Percentiles rank a stretch among this genome's conserved stretches.
phyloP scores from a whole-genome alignment of 2,888 invertebrate genomes.

The Drosophila putrida region DNA sequence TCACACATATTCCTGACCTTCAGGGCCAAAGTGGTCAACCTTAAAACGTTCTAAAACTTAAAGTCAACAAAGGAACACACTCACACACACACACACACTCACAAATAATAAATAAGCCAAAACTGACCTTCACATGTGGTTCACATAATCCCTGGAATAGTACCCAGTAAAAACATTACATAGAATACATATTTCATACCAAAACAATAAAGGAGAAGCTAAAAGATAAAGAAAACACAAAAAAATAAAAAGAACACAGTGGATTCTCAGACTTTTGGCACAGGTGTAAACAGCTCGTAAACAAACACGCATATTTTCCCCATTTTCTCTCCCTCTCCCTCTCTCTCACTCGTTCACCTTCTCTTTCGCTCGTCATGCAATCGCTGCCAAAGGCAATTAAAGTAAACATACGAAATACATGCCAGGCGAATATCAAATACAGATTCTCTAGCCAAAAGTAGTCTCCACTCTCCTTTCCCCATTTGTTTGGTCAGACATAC shows the following conservation, averaged over 20 bases:
- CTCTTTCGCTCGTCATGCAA: not conserved
- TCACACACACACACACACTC: not conserved
- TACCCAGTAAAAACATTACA: constrained; percentile 23
- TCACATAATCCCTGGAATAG: constrained; percentile 41
- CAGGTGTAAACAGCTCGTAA: constrained; percentile 72
- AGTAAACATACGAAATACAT: constrained; percentile 61
- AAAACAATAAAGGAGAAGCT: constrained; percentile 6
- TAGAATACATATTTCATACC: constrained; percentile 18
- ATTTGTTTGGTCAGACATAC: constrained; percentile 20
- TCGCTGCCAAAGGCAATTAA: constrained; percentile 64
- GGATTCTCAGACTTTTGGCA: constrained; percentile 51
- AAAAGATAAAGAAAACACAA: constrained; percentile 13
- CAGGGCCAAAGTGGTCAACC: constrained; percentile 17
- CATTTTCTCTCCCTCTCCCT: not conserved
- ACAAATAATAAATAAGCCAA: constrained; percentile 19
- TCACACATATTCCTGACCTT: constrained; percentile 41
- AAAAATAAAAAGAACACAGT: constrained; percentile 3
- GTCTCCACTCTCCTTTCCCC: constrained; percentile 1
- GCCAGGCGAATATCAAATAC: constrained; percentile 57
- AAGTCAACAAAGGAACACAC: constrained; percentile 30
- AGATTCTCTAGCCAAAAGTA: constrained; percentile 21
- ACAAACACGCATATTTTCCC: constrained; percentile 35
- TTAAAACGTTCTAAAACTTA: constrained; percentile 34
- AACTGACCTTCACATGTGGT: constrained; percentile 42
- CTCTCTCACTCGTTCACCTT: not conserved